Base-by-base conservation (phyloP, 2,113 vertebrate species). In the Entelurus aequoreus region DNA sequence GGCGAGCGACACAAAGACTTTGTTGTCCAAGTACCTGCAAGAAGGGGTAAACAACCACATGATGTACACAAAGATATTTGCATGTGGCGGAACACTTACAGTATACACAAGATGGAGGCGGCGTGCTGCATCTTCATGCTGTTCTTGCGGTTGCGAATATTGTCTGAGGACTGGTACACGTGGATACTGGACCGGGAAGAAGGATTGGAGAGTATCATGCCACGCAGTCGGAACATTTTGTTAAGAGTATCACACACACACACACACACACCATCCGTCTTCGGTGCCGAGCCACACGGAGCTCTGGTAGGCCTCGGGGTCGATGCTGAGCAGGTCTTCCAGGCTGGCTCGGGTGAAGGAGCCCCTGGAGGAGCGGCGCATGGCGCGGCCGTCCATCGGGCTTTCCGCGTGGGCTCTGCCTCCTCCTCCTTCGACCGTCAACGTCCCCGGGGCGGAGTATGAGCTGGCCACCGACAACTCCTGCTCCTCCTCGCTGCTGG, bases 41-140 rank as follows among this genome's bases (percentile, higher is more conserved):
- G 19, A 46, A 54, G 6, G 37, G 11, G 9, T 48, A 8, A 42
- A 6, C 19, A n/a, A 15, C 3, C 2, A 5, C 6, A 38, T 28
- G 13, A 19, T 12, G 44, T 52, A 44, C 13, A 21, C 16, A 59
- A 47, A 59, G 14, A n/a, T 6, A 16, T 1, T 28, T 3, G 28
- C 28, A 15, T 0, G 54, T 8, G n/a, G n/a, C 44, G 10, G 16
- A 5, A 61, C n/a, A 86, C 95, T 94, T 84, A 98, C 97, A 97
- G 74, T 68, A 98, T 91, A 76, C 94, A 97, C 71, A 95, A 93
- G 73, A 98, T 94, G 0, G 97, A 91, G 0, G 97, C 95, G 0
- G 92, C 63, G 1, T 99, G 96, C 36, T 98, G 97, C 90, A 98
- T 97, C 88, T 98, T 99, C 95, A 98, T 92, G 89, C 97, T 98